A percentile compares a stretch with the other conserved stretches of the same genome.
These are phyloP conservation scores for Maccullochella peelii DNA, from an alignment of 2,113 vertebrate genomes.

Conservation along the genomic window DNA sequence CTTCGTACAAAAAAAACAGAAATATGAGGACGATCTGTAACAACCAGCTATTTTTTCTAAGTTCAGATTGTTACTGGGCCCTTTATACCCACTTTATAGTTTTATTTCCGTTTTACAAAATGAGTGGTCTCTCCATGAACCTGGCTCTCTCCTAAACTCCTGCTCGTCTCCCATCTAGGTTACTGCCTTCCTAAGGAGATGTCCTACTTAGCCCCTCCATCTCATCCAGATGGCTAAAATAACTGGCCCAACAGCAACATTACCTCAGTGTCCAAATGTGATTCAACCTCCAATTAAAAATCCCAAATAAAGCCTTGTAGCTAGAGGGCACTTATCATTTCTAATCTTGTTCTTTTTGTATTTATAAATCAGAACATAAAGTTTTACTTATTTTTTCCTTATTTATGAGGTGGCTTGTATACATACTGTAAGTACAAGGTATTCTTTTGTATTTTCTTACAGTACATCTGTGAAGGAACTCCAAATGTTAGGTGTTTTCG, in stretches of 20 bases:
- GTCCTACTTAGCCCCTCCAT: constrained; percentile 18
- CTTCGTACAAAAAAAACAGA: neutral
- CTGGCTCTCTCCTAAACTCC: neutral
- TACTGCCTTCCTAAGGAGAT: constrained; percentile 12
- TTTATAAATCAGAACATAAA: neutral
- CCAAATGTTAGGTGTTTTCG: neutral
- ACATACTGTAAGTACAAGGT: neutral
- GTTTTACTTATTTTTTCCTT: neutral
- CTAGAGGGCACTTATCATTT: neutral
- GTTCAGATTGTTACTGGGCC: neutral
- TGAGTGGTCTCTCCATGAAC: neutral
- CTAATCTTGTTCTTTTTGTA: neutral
- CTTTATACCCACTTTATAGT: neutral
- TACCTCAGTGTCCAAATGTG: neutral
- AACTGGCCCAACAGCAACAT: constrained; percentile 8
- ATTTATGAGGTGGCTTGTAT: neutral
- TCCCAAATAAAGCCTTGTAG: neutral
- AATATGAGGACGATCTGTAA: neutral
- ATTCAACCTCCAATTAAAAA: neutral
- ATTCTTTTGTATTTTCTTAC: neutral
- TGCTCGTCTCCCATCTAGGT: neutral
- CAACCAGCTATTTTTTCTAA: neutral
- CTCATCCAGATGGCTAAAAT: constrained; percentile 21
- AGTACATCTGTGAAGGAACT: neutral
- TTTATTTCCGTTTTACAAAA: neutral